A percentile compares a stretch with the other conserved stretches of the same genome.
phyloP scores from a whole-genome alignment of 2,797 vertebrate species.

The Clarias laeviceps region DNA sequence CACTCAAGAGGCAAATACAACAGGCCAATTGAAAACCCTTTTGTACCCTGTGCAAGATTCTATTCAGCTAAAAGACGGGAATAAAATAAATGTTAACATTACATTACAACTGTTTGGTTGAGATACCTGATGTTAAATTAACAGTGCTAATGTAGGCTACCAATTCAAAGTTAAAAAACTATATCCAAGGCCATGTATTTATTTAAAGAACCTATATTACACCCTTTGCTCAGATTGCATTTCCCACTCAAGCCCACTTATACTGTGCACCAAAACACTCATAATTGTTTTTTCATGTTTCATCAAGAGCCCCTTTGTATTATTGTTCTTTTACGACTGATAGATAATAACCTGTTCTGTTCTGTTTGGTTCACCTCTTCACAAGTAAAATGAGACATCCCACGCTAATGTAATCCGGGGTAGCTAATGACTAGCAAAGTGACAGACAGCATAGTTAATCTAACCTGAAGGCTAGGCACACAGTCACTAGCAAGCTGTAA shows the following conservation, averaged over 20 bases:
- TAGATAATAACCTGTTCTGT: background rate
- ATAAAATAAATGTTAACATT: conserved; percentile 25
- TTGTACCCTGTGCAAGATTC: background rate
- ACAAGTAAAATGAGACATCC: background rate
- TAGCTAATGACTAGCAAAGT: background rate
- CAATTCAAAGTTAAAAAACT: background rate
- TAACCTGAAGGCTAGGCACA: conserved; percentile 2
- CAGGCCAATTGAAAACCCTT: background rate
- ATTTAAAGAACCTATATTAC: background rate
- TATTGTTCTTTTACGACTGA: background rate
- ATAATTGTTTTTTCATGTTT: background rate
- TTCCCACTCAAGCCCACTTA: background rate
- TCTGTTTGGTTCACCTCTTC: background rate
- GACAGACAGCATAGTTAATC: background rate
- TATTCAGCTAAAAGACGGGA: background rate
- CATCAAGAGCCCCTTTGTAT: background rate
- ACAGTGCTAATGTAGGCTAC: conserved; percentile 1
- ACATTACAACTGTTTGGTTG: conserved; percentile 12
- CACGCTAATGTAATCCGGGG: background rate
- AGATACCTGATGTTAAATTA: background rate
- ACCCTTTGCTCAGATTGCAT: background rate
- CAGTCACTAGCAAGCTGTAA: background rate
- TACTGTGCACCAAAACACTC: background rate
- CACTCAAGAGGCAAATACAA: background rate
- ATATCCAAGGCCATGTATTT: background rate